Evolutionary conservation across 2,888 invertebrate species (phyloP).

Genomic region (Pseudolycoriella hygida): DNA sequence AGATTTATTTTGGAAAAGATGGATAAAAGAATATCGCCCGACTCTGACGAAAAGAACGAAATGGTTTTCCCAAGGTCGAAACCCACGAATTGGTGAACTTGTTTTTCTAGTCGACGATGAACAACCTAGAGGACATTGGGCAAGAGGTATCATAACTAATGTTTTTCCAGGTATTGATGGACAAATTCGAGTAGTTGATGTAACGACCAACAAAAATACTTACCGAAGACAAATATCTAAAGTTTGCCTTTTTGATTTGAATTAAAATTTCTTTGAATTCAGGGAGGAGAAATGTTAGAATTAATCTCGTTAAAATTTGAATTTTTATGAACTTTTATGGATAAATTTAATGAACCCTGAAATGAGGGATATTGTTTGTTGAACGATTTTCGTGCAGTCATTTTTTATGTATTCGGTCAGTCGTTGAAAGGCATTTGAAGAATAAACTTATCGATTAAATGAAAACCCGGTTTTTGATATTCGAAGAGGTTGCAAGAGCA

Average conservation of each 20-base stretch:
- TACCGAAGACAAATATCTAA: slow-evolving; percentile 6
- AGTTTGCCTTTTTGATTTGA: not conserved
- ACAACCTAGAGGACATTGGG: slow-evolving; percentile 7
- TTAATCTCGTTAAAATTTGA: too few species aligned
- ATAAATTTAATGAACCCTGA: too few species aligned
- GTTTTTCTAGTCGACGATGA: not conserved
- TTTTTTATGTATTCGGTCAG: too few species aligned
- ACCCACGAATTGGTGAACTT: not conserved
- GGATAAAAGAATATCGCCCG: slow-evolving; percentile 5
- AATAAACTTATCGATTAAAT: too few species aligned
- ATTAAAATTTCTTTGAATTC: too few species aligned
- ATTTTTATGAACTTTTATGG: too few species aligned
- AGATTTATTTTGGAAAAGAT: slow-evolving; percentile 10
- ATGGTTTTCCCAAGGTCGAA: slow-evolving; percentile 2
- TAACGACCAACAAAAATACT: slow-evolving; percentile 2
- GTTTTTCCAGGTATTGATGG: slow-evolving; percentile 7
- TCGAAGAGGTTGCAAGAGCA: too few species aligned
- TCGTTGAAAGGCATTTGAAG: too few species aligned
- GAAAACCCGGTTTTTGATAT: too few species aligned
- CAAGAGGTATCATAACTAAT: slow-evolving; percentile 5
- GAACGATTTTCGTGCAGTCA: too few species aligned
- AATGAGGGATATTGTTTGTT: too few species aligned
- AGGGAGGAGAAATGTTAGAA: too few species aligned
- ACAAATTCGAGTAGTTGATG: slow-evolving; percentile 7
- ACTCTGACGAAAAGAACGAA: slow-evolving; percentile 7